phyloP scores from a whole-genome alignment of 1,140 invertebrate genomes.

The Drosophila pachea region DNA sequence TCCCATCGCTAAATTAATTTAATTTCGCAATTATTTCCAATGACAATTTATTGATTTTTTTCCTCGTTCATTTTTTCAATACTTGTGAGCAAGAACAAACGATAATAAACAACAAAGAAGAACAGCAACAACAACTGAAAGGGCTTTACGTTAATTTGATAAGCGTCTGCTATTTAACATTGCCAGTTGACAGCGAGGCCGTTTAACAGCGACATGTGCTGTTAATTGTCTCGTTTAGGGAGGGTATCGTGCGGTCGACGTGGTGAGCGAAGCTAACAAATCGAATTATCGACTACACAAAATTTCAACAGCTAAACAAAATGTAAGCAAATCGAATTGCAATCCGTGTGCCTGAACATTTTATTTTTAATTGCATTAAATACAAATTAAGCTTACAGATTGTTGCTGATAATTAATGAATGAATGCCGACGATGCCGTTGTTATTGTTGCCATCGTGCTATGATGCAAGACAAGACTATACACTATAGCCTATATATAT shows the following conservation, averaged over 20 bases:
- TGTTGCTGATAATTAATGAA: constrained; percentile 69
- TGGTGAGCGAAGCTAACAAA: constrained; percentile 3
- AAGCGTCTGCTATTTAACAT: constrained; percentile 15
- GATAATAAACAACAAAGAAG: constrained; percentile 38
- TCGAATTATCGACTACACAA: constrained; percentile 15
- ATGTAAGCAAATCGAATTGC: constrained; percentile 40
- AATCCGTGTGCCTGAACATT: constrained; percentile 27
- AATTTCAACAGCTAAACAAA: constrained; percentile 33
- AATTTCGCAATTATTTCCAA: constrained; percentile 68
- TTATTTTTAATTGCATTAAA: constrained; percentile 66
- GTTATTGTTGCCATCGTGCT: constrained; percentile 13
- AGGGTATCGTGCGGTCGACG: background rate
- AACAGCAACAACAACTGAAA: background rate
- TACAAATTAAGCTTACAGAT: constrained; percentile 63
- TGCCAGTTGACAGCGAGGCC: constrained; percentile 22
- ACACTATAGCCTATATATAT: background rate
- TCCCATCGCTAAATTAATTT: constrained; percentile 50
- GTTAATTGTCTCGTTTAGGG: constrained; percentile 22
- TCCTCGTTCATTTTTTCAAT: constrained; percentile 34
- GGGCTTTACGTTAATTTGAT: constrained; percentile 12
- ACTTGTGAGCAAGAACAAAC: constrained; percentile 47
- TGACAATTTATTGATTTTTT: constrained; percentile 65
- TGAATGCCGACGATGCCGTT: constrained; percentile 32
- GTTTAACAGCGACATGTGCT: constrained; percentile 32
- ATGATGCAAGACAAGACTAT: constrained; percentile 34